Conservation (phyloP, 2,797 vertebrate species). For the Psittacula echo region DNA sequence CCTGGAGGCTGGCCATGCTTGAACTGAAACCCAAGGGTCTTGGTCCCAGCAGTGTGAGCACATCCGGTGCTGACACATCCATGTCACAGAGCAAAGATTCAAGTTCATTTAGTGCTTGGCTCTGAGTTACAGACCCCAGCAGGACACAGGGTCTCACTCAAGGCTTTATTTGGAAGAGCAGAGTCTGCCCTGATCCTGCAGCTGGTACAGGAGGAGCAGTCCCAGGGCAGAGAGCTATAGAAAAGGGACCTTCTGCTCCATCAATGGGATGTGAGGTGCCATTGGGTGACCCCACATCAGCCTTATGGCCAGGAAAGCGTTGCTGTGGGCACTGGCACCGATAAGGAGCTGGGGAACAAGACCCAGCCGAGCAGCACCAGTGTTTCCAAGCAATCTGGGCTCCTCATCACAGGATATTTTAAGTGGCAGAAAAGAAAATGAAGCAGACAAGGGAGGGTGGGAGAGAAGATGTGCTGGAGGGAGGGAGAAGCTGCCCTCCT, state of each 20-base stretch:
- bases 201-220: rapidly evolving
- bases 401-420: neutral
- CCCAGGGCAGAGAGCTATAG: rapidly evolving
- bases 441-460: neutral
- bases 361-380: neutral
- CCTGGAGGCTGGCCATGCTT: rapidly evolving
- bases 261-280: neutral
- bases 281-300: rapidly evolving
- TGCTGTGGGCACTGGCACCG: rapidly evolving
- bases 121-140: neutral
- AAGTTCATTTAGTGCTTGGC: rapidly evolving
- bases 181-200: neutral
- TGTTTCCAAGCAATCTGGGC: neutral
- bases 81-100: rapidly evolving
- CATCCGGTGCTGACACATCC: neutral
- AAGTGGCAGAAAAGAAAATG: constrained; percentile 20
- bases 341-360: neutral
- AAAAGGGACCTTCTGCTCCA: neutral
- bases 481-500: neutral
- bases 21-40: neutral
- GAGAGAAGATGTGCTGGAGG: neutral
- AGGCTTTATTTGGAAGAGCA: neutral
- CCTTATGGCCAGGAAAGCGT: neutral
- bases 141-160: neutral
- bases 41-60: neutral